Conservation (phyloP, 2,113 vertebrate genomes). For the Urocitellus parryii region DNA sequence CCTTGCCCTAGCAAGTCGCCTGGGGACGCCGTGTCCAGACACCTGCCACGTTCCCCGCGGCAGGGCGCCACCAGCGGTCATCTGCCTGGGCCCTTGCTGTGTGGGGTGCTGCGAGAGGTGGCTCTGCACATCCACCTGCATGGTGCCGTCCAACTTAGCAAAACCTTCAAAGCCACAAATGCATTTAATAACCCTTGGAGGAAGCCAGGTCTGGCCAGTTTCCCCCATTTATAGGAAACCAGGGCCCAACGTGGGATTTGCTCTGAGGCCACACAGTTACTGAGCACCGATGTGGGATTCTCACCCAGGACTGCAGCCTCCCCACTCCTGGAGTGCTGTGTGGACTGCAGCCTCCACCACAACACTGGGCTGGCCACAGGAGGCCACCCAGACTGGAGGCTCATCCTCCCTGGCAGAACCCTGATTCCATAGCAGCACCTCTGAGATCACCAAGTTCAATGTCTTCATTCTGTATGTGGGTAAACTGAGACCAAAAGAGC, state of each 20-base stretch:
- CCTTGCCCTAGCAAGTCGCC: conserved; percentile 69
- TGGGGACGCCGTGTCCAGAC: conserved; percentile 67
- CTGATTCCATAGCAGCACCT: not conserved
- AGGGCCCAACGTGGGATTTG: not conserved
- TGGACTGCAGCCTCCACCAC: not conserved
- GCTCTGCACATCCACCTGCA: not conserved
- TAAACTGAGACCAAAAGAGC: not conserved
- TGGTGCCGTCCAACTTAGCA: not conserved
- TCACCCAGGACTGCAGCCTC: not conserved
- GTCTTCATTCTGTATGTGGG: not conserved
- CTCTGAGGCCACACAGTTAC: not conserved
- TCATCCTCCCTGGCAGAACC: not conserved
- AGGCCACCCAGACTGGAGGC: not conserved
- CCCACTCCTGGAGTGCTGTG: not conserved
- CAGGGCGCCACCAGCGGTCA: not conserved
- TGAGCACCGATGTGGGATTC: not conserved
- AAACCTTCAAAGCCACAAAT: not conserved
- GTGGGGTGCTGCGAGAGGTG: fast-evolving
- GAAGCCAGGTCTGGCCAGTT: conserved; percentile 9
- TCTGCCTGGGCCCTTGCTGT: not conserved
- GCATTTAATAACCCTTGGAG: not conserved
- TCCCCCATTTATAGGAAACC: not conserved
- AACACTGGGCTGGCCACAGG: no score
- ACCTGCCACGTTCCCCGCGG: conserved; percentile 73
- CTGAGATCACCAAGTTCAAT: not conserved